Base-by-base conservation (phyloP, 1,140 invertebrate genomes). In the Conopomorpha cramerella region DNA sequence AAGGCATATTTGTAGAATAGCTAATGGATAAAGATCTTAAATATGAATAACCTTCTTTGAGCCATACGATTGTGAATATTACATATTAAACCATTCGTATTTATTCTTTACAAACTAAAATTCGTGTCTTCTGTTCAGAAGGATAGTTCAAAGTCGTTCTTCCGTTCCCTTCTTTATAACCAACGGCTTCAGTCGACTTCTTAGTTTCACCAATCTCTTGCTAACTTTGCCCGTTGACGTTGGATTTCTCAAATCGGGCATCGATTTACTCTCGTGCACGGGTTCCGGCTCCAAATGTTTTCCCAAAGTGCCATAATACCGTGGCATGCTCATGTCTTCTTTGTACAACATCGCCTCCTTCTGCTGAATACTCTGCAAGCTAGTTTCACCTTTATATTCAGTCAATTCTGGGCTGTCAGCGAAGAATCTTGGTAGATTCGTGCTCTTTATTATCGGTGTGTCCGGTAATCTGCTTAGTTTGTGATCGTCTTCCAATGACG, bases 101-200 rank as follows among this genome's bases (percentile, higher is more conserved):
- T n/a, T n/a, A n/a, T n/a, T n/a, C n/a, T n/a, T n/a, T n/a, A n/a
- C n/a, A n/a, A n/a, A n/a, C n/a, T n/a, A n/a, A n/a, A n/a, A n/a
- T n/a, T n/a, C n/a, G n/a, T n/a, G n/a, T n/a, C n/a, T n/a, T n/a
- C n/a, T n/a, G n/a, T n/a, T n/a, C n/a, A n/a, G n/a, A n/a, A n/a
- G n/a, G n/a, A n/a, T n/a, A n/a, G n/a, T 23, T 23, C 42, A 73
- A 19, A 71, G 41, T 43, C 35, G 59, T 36, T 78, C 73, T 30
- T 77, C 71, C 0, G 70, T 71, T 44, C 65, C 68, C 36, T 74
- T 79, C 37, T 71, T 65, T 36, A 79, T 79, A 14, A 78, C 70
- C 30, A 79, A 55, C 3, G 77, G 77, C 52, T 78, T 78, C 45
- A 79, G 49, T 29, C 45, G 58, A 28, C 70, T 60, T 29, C 73